Evolutionary conservation across 2,888 invertebrate genomes (phyloP).

Genomic region (Anthophora plumipes): DNA sequence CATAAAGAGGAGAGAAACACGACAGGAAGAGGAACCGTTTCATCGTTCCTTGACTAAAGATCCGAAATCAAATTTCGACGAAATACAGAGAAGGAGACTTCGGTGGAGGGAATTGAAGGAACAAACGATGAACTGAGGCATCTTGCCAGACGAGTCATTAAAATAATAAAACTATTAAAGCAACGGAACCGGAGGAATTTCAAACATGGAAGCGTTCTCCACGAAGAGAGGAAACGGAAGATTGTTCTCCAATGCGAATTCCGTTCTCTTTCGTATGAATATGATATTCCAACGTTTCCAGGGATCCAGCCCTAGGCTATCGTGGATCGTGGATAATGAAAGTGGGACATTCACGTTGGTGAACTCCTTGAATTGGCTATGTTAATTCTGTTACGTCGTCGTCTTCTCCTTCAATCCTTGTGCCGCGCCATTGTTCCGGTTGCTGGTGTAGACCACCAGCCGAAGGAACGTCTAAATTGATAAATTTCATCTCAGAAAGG

Average conservation of each 20-base stretch:
- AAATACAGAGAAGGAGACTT: not conserved
- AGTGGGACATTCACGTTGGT: conserved; percentile 43
- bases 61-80: conserved; percentile 58
- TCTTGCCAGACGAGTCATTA: conserved; percentile 64
- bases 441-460: not conserved
- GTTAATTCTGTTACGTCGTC: conserved; percentile 51
- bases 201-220: not conserved
- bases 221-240: conserved; percentile 27
- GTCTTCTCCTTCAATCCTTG: not conserved
- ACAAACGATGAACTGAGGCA: conserved; percentile 36
- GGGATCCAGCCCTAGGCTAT: conserved; percentile 10
- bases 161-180: conserved; percentile 59
- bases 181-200: conserved; percentile 33
- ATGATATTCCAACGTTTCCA: conserved; percentile 39
- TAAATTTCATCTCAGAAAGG: conserved; percentile 18
- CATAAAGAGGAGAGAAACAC: conserved; percentile 15
- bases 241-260: conserved; percentile 45
- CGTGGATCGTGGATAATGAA: conserved; percentile 47
- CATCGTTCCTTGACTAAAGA: conserved; percentile 1
- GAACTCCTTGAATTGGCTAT: conserved; percentile 36
- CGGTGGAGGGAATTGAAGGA: not conserved
- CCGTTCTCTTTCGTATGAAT: conserved; percentile 40
- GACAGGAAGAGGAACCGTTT: conserved; percentile 29
- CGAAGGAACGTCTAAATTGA: conserved; percentile 35
- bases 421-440: conserved; percentile 14